Evolutionary conservation across 2,113 vertebrate genomes (phyloP), one percentile per base, ranked within the genome.

Genomic region (Entelurus aequoreus): DNA sequence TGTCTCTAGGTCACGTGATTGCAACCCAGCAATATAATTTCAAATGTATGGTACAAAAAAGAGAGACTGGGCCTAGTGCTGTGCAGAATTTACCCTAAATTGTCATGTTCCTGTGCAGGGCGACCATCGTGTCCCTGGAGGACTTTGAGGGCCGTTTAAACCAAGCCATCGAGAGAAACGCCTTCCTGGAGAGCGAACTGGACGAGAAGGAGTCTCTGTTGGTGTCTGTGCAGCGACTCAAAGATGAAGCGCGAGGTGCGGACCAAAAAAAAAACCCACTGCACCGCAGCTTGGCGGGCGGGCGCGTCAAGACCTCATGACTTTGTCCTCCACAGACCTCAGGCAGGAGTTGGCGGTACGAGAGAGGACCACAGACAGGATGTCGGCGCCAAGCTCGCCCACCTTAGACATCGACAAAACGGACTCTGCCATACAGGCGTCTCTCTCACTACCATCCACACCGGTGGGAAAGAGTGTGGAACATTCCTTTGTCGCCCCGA

Each of bases 121-220:
- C 97, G 48, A 99, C 96, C 51, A 98, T 99, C 76, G 96, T 98
- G 80, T 99, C 97, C 15, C 88, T 99, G 72, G 97, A 99, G 87
- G 97, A 99, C 88, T 99, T 99, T 84, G 97, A 99, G 82, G 93
- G 94, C 75, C 93, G 96, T 76, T 86, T 99, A 72, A 99, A 99
- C 89, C 95, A 98, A 84, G 96, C 96, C 68, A 99, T 99, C 59
- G 97, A 99, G 85, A 91, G 97, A 83, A 99, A 99, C 56, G 97
- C 97, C 0, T 99, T 99, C 87, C 90, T 99, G 80, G 96, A 99
- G 87, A 99, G 96, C 36, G 96, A 99, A 65, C 90, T 99, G 78
- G 97, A 99, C 70, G 97, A 99, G 87, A 99, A 99, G 74, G 96
- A 99, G 76, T 98, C 95, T 0, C 81, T 99, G 57, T 86, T 99